A percentile compares a stretch with the other conserved stretches of the same genome.
phyloP scores from a whole-genome alignment of 2,113 vertebrate genomes.

The Myotis yumanensis region DNA sequence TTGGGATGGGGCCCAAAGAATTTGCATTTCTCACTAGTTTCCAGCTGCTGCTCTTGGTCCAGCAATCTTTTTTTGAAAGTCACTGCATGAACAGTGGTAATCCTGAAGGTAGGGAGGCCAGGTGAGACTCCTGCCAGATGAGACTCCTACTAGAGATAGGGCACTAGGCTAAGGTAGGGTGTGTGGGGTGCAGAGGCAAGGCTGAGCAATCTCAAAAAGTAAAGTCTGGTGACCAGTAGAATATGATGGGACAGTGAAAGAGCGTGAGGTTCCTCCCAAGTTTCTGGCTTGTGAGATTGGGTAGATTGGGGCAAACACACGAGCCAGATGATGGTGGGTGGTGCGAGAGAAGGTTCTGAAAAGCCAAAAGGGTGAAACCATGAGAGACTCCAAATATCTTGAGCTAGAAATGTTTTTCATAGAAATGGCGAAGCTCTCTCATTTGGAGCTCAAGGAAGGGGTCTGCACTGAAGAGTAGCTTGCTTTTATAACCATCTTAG shows the following conservation, averaged over 20 bases:
- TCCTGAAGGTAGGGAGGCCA: background rate
- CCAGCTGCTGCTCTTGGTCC: background rate
- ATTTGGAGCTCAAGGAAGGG: background rate
- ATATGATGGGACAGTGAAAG: too few species aligned
- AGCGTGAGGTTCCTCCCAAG: background rate
- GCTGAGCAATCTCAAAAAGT: background rate
- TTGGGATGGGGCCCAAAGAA: background rate
- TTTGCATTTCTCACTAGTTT: background rate
- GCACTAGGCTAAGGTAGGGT: background rate
- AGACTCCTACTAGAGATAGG: background rate
- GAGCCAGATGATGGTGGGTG: background rate
- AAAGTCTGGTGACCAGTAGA: too few species aligned
- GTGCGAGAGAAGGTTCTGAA: background rate
- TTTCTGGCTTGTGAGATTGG: background rate
- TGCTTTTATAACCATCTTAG: background rate
- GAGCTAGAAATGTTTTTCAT: background rate
- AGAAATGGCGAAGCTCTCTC: background rate
- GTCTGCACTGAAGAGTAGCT: background rate
- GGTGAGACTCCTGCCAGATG: background rate
- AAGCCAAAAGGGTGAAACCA: background rate
- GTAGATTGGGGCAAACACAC: accelerated
- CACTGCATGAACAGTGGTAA: too few species aligned
- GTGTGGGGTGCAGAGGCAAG: background rate
- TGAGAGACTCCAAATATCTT: background rate
- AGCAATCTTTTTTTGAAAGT: background rate